A percentile compares a stretch with the other conserved stretches of the same genome.
Conservation (phyloP, 2,797 vertebrate genomes). For the Octomys mimax region DNA sequence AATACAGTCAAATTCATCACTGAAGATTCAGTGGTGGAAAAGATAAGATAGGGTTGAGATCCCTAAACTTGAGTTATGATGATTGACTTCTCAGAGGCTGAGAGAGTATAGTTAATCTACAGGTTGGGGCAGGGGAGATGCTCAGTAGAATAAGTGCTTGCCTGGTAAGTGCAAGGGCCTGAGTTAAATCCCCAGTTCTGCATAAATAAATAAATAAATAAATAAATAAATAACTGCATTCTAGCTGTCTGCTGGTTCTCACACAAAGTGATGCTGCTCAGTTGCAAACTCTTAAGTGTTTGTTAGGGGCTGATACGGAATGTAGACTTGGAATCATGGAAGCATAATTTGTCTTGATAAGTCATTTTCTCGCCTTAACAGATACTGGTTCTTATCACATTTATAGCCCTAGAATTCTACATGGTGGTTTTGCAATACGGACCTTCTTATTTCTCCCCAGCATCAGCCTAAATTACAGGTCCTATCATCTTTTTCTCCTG, state of each 20-base stretch:
- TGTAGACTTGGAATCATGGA: background rate
- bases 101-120: background rate
- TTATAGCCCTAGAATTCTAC: background rate
- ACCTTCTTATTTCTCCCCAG: background rate
- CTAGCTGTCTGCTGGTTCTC: background rate
- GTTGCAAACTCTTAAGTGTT: background rate
- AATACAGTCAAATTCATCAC: background rate
- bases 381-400: background rate
- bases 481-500: background rate
- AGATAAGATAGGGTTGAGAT: background rate
- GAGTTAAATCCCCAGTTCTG: too few relatives aligned
- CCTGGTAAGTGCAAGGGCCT: too few relatives aligned
- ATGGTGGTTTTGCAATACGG: background rate
- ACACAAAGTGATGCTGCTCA: background rate
- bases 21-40: background rate
- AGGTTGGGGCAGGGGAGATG: background rate
- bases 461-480: background rate
- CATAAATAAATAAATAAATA: too few relatives aligned
- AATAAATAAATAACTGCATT: background rate
- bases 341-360: slow-evolving; percentile 29
- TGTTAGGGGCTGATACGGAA: background rate
- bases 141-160: too few relatives aligned
- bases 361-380: slow-evolving; percentile 5
- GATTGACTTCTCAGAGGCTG: background rate
- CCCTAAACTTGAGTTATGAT: background rate